Base-by-base conservation (phyloP, 2,113 vertebrate genomes). In the Mus pahari region DNA sequence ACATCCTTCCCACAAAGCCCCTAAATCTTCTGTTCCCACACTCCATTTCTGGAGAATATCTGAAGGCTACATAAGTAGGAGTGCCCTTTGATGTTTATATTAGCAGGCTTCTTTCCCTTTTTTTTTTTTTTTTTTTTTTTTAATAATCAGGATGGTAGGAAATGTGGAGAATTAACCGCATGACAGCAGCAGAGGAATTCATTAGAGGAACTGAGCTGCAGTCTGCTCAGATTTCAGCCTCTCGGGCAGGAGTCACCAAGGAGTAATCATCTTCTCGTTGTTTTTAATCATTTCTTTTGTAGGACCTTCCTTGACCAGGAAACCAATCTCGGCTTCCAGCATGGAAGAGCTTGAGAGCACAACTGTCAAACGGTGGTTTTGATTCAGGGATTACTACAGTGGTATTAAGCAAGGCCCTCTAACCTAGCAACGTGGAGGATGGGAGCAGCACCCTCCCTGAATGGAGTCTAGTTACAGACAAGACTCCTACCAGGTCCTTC, bases 121-220 rank as follows among this genome's bases (percentile, higher is more conserved):
- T 98, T 96, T 28, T 58, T 45, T 84, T 42, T 6, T 16, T 68
- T 45, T 93, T 96, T 97, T 94, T 94, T 96, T 97, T 97, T 96
- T 89, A 97, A 94, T 98, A 97, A 97, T 97, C 96, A 94, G 92
- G 96, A 92, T 94, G 94, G 95, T 97, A 97, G 96, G 97, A 98
- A 98, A 97, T 97, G 94, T 97, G 83, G 97, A 94, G 94, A 98
- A 98, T 98, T 98, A 98, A 71, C 97, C 92, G 97, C 97, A 97
- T 97, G 97, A 97, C 96, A 97, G 97, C 95, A 98, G 84, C 92
- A 92, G 96, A 98, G 97, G 98, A 98, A 98, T 98, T 98, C 83
- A 96, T 98, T 98, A 98, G 97, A 97, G 97, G 12, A 45, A 97
- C 93, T 79, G 92, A 98, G 98, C 96, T 97, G 90, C 94, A 89